Conservation (phyloP, 2,797 vertebrate species). For the Scyliorhinus canicula region DNA sequence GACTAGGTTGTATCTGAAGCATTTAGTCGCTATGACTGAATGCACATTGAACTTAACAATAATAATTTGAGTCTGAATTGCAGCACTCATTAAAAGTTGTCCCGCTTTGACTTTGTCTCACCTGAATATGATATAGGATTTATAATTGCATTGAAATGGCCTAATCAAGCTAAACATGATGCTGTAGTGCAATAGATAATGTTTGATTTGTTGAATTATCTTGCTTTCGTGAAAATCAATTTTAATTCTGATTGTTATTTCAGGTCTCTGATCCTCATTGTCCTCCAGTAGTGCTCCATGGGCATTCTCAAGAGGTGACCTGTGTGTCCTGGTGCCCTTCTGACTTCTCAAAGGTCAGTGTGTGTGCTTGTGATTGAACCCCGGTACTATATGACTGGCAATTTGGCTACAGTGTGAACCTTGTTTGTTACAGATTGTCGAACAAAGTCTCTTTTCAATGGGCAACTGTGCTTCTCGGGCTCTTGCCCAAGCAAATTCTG, state of each 20-base stretch:
- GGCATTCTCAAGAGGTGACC: slow-evolving; percentile 90
- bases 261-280: slow-evolving; percentile 75
- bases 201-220: not conserved
- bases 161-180: not conserved
- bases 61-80: not conserved
- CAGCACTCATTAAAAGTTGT: not conserved
- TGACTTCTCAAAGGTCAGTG: slow-evolving; percentile 88
- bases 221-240: not conserved
- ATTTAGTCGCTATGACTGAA: not conserved
- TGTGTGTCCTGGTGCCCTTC: slow-evolving; percentile 89
- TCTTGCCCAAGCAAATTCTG: not conserved
- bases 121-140: not conserved
- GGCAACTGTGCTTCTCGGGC: not conserved
- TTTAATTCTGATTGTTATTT: slow-evolving; percentile 41
- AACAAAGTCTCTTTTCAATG: not conserved
- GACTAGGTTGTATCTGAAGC: too few relatives aligned
- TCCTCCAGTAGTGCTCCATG: slow-evolving; percentile 75
- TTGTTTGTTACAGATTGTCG: not conserved
- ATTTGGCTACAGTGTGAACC: not conserved
- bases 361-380: slow-evolving; percentile 30
- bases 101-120: not conserved
- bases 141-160: not conserved
- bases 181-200: not conserved
- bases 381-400: not conserved
- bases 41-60: not conserved